A percentile compares a stretch with the other conserved stretches of the same genome.
These are phyloP conservation scores for Caenorhabditis sp. DNA, from an alignment of 2,888 invertebrate genomes.

Conservation along the genomic window DNA sequence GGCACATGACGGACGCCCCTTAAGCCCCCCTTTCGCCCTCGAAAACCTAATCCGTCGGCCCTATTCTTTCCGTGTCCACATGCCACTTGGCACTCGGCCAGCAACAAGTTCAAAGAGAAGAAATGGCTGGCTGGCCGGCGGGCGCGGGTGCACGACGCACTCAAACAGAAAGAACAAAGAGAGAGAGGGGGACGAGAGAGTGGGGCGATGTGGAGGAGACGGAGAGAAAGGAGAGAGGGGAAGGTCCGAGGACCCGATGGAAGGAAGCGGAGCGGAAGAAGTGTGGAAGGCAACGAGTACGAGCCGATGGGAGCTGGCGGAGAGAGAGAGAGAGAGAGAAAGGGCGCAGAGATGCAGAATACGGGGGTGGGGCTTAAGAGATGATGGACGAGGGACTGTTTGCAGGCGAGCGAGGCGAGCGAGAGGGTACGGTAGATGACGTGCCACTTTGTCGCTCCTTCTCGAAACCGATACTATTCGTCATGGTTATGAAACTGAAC, in stretches of 20 bases:
- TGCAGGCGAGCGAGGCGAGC: too few species aligned
- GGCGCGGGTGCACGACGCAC: slow-evolving; percentile 18
- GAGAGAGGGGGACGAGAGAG: slow-evolving; percentile 12
- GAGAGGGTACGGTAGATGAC: too few species aligned
- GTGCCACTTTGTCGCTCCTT: too few species aligned
- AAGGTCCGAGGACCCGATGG: background rate
- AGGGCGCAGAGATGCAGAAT: background rate
- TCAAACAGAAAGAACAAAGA: slow-evolving; percentile 13
- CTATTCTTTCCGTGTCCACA: background rate
- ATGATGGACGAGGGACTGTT: too few species aligned
- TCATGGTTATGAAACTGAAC: too few species aligned
- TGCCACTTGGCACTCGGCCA: slow-evolving; percentile 8
- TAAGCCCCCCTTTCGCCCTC: background rate
- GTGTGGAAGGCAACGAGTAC: background rate
- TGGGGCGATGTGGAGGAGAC: background rate
- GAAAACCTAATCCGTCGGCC: background rate
- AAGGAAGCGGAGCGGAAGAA: background rate
- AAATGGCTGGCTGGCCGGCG: background rate
- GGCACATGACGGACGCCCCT: background rate
- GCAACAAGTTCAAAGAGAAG: slow-evolving; percentile 14
- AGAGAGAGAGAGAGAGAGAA: background rate
- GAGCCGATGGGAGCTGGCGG: background rate
- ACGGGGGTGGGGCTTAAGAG: too few species aligned
- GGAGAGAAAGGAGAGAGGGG: background rate
- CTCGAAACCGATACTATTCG: too few species aligned